These are phyloP conservation scores for Hydropsyche betteni DNA, from an alignment of 2,888 invertebrate species.

Conservation along the genomic window DNA sequence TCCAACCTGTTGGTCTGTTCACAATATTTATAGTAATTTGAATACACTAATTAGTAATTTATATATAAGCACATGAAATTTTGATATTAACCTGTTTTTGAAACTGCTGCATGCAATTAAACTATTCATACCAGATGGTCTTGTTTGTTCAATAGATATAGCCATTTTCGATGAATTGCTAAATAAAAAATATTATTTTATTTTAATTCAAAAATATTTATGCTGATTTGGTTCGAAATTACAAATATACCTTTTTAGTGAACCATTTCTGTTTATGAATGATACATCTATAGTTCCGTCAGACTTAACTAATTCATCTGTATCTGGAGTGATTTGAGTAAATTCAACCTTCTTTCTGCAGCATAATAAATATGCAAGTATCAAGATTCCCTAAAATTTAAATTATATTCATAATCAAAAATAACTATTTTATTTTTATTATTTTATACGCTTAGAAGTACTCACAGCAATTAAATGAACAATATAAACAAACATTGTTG, in stretches of 20 bases:
- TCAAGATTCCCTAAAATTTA: constrained; percentile 57
- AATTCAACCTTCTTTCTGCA: constrained; percentile 54
- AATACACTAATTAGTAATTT: constrained; percentile 4
- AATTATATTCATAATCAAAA: background rate
- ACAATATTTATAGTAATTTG: background rate
- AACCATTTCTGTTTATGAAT: constrained; percentile 47
- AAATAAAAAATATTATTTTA: background rate
- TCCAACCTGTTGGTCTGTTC: constrained; percentile 25
- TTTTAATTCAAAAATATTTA: background rate
- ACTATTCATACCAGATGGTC: constrained; percentile 79
- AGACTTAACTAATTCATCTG: constrained; percentile 53
- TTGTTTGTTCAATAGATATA: constrained; percentile 72
- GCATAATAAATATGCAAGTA: constrained; percentile 57
- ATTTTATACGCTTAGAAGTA: constrained; percentile 43
- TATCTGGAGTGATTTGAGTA: constrained; percentile 56
- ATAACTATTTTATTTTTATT: background rate
- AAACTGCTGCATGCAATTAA: constrained; percentile 80
- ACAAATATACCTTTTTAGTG: constrained; percentile 46
- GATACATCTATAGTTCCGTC: constrained; percentile 43
- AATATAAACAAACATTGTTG: constrained; percentile 75
- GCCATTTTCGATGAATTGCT: constrained; percentile 50
- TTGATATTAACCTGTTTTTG: constrained; percentile 68
- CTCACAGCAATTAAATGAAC: constrained; percentile 74
- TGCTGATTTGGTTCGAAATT: background rate
- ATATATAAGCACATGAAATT: constrained; percentile 62